phyloP scores from a whole-genome alignment of 2,797 vertebrate species.

The Picus viridis region DNA sequence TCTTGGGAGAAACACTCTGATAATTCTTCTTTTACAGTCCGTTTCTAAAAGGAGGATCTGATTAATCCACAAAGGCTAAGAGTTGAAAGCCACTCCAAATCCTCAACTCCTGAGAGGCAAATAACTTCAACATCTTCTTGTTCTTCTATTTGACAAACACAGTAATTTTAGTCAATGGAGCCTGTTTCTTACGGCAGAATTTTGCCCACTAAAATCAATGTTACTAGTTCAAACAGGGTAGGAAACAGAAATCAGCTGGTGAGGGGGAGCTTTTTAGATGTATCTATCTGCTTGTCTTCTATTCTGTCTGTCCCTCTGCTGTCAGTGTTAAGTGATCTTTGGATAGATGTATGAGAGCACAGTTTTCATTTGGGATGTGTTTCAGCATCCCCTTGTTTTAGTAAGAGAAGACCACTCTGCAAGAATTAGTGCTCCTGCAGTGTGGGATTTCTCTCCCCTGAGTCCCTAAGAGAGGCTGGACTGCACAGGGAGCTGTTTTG shows the following conservation, averaged over 20 bases:
- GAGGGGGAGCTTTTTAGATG: neutral
- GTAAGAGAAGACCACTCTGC: neutral
- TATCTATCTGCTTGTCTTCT: neutral
- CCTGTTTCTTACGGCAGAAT: neutral
- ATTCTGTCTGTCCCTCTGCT: neutral
- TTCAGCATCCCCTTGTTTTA: neutral
- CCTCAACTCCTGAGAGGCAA: neutral
- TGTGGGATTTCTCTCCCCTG: rapidly evolving
- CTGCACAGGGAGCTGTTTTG: neutral
- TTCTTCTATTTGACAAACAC: neutral
- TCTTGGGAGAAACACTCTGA: neutral
- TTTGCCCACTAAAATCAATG: neutral
- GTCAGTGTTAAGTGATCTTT: neutral
- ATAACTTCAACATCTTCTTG: neutral
- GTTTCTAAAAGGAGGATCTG: neutral
- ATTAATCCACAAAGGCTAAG: rapidly evolving
- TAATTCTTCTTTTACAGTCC: neutral
- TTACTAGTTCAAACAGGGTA: neutral
- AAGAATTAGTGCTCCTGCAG: neutral
- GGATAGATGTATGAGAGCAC: neutral
- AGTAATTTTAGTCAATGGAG: neutral
- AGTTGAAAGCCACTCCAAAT: neutral
- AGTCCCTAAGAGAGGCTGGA: neutral
- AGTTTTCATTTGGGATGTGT: neutral
- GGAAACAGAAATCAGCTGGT: rapidly evolving